Percentiles rank a stretch among this genome's conserved stretches.
phyloP scores from a whole-genome alignment of 2,113 vertebrate genomes.

The Scomber scombrus region DNA sequence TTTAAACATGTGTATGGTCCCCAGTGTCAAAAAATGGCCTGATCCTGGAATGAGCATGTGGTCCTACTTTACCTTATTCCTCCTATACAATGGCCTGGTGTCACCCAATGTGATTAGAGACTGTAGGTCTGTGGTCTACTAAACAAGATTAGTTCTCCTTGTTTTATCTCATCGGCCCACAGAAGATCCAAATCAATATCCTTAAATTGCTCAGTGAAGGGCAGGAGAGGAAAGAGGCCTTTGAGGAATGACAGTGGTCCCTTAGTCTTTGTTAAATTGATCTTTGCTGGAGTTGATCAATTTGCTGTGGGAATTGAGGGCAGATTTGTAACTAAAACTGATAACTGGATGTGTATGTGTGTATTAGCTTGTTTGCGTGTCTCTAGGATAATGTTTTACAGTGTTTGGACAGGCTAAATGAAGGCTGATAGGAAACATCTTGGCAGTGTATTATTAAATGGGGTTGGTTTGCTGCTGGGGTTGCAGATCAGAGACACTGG shows the following conservation, averaged over 20 bases:
- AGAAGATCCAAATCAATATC: constrained; percentile 64
- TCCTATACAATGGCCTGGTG: constrained; percentile 10
- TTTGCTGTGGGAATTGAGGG: constrained; percentile 18
- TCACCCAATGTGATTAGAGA: constrained; percentile 34
- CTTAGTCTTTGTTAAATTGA: constrained; percentile 42
- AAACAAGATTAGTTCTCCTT: constrained; percentile 59
- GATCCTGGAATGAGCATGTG: background rate
- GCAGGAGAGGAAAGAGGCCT: constrained; percentile 16
- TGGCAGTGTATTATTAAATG: constrained; percentile 76
- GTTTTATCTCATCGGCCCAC: constrained; percentile 40
- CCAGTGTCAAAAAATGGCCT: background rate
- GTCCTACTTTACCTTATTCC: background rate
- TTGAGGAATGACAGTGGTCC: constrained; percentile 19
- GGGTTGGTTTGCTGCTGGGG: constrained; percentile 51
- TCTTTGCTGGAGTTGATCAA: constrained; percentile 24
- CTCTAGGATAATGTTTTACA: constrained; percentile 40
- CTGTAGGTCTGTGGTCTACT: constrained; percentile 24
- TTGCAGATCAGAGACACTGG: constrained; percentile 54
- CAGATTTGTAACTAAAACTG: constrained; percentile 11
- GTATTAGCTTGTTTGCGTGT: constrained; percentile 35
- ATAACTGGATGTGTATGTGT: constrained; percentile 25
- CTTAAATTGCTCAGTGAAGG: constrained; percentile 27
- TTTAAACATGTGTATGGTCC: background rate
- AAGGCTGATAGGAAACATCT: constrained; percentile 55
- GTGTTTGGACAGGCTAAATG: constrained; percentile 75